phyloP scores from a whole-genome alignment of 2,113 vertebrate genomes.

The Bubalus kerabau region DNA sequence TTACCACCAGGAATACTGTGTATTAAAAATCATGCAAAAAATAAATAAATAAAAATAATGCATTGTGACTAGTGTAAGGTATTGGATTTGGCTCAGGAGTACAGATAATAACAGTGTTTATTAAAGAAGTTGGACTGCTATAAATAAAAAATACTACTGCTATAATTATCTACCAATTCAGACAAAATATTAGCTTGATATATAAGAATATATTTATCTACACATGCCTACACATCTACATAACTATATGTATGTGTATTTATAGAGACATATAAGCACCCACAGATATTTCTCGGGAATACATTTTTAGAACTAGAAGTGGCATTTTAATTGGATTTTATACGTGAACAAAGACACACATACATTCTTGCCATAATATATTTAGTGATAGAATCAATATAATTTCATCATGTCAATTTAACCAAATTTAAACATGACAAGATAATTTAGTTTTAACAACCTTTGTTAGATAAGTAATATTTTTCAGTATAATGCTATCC shows the following conservation, averaged over 20 bases:
- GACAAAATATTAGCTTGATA: neutral
- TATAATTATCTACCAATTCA: neutral
- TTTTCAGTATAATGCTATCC: neutral
- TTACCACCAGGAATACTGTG: neutral
- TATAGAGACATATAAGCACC: neutral
- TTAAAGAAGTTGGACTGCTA: constrained; percentile 34
- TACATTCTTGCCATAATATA: neutral
- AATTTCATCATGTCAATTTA: neutral
- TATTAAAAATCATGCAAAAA: constrained; percentile 62
- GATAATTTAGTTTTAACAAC: neutral
- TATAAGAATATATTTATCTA: neutral
- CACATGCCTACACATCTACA: neutral
- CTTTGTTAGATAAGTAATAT: neutral
- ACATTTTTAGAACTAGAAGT: neutral
- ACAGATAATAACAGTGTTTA: constrained; percentile 32
- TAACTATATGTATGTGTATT: neutral
- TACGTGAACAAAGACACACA: neutral
- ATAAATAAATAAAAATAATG: constrained; percentile 49
- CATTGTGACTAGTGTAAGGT: constrained; percentile 35
- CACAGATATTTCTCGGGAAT: neutral
- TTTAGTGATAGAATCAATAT: neutral
- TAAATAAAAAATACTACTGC: neutral
- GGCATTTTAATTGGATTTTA: neutral
- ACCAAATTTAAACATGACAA: neutral
- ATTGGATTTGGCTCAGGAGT: constrained; percentile 14